A percentile compares a stretch with the other conserved stretches of the same genome.
phyloP scores from a whole-genome alignment of 2,113 vertebrate genomes.

The Tupaia chinensis region DNA sequence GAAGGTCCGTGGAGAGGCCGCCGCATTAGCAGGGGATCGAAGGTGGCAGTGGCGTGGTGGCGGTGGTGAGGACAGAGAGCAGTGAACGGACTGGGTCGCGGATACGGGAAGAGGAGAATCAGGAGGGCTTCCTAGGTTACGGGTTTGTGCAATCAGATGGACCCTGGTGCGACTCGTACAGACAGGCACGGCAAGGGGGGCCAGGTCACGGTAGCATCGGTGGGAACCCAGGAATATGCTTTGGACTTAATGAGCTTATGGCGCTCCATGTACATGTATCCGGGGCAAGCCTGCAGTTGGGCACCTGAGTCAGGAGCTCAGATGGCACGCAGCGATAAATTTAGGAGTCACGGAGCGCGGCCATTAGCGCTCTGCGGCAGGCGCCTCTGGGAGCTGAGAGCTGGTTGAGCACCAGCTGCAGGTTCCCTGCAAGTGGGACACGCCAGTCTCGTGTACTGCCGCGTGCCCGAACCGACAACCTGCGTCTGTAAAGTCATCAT shows the following conservation, averaged over 20 bases:
- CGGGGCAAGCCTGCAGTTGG: background rate
- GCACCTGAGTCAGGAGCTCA: background rate
- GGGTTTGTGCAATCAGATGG: background rate
- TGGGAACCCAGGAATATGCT: background rate
- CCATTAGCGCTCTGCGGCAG: background rate
- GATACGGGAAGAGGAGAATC: background rate
- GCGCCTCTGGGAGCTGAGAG: background rate
- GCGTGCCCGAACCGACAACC: background rate
- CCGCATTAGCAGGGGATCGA: rapidly evolving
- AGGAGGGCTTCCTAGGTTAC: background rate
- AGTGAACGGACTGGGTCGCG: background rate
- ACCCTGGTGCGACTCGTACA: background rate
- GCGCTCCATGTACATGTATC: background rate
- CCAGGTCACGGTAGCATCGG: background rate
- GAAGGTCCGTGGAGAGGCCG: background rate
- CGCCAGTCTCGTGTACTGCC: background rate
- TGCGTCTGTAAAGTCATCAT: background rate
- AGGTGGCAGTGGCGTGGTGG: rapidly evolving
- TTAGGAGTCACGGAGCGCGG: background rate
- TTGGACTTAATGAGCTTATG: background rate
- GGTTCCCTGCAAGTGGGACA: background rate
- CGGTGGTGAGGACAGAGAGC: background rate
- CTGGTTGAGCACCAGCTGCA: no score
- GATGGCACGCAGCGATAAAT: background rate
- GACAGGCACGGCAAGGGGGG: rapidly evolving